These are phyloP conservation scores for Pseudanteris insignis DNA, from an alignment of 2,888 invertebrate genomes.

Conservation along the genomic window DNA sequence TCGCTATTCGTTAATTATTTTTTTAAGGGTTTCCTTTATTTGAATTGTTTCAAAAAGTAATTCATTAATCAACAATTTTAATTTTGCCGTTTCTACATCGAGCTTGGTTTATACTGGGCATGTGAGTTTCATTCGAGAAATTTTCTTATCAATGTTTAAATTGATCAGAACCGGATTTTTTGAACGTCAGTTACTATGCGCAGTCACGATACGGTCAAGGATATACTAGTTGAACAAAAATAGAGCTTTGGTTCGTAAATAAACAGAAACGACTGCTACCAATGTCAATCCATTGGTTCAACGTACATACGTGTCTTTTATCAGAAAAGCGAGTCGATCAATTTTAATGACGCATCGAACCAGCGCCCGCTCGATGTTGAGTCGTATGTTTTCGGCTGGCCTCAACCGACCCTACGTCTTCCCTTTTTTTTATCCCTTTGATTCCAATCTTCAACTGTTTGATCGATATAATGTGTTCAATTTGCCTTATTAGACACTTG, in stretches of 20 bases:
- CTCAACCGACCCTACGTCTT: conserved; percentile 21
- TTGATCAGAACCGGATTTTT: not conserved
- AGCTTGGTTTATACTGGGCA: no score
- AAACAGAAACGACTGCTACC: conserved; percentile 52
- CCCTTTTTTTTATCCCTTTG: conserved; percentile 11
- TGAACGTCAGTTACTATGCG: not conserved
- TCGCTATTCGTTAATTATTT: no score
- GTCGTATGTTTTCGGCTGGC: conserved; percentile 30
- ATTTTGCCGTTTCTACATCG: no score
- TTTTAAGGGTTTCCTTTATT: no score
- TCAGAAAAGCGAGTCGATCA: conserved; percentile 39
- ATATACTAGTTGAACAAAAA: conserved; percentile 56
- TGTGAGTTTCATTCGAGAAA: no score
- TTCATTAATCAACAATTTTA: no score
- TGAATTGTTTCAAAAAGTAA: no score
- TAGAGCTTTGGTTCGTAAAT: conserved; percentile 60
- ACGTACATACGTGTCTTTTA: conserved; percentile 33
- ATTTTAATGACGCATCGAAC: conserved; percentile 42
- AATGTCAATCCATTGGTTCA: conserved; percentile 55
- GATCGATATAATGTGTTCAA: conserved; percentile 28
- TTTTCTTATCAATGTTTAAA: no score
- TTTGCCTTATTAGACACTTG: conserved; percentile 26
- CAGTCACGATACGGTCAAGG: conserved; percentile 54
- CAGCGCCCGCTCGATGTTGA: conserved; percentile 15
- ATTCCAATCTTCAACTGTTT: conserved; percentile 22